Conservation (phyloP, 2,797 vertebrate species). For the Fistularia commersonii region DNA sequence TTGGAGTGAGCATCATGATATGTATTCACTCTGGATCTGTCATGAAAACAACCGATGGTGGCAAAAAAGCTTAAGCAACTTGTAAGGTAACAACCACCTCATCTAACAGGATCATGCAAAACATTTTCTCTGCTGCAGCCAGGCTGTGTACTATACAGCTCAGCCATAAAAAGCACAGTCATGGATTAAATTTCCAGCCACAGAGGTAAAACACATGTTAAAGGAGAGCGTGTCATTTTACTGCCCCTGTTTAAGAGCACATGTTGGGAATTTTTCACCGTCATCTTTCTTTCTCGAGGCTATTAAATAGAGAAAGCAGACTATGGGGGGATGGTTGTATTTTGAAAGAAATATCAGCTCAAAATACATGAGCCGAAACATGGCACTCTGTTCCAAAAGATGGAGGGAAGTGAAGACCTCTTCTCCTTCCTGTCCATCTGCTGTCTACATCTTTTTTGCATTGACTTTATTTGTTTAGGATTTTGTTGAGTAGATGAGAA, state of each 20-base stretch:
- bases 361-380: slow-evolving; percentile 31
- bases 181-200: slow-evolving; percentile 39
- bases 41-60: neutral
- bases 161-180: slow-evolving; percentile 38
- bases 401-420: neutral
- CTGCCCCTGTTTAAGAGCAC: slow-evolving; percentile 25
- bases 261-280: slow-evolving; percentile 22
- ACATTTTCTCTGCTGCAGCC: slow-evolving; percentile 1
- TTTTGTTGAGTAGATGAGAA: slow-evolving; percentile 56
- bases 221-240: slow-evolving; percentile 21
- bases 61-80: neutral
- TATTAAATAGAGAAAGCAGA: slow-evolving; percentile 3
- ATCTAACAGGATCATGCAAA: neutral
- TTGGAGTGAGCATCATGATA: neutral
- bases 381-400: slow-evolving; percentile 26
- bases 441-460: slow-evolving; percentile 17
- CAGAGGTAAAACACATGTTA: slow-evolving; percentile 42
- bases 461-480: slow-evolving; percentile 30
- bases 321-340: neutral
- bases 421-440: slow-evolving; percentile 7
- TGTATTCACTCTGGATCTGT: no score
- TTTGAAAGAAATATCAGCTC: slow-evolving; percentile 9
- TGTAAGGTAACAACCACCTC: neutral
- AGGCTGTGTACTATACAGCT: slow-evolving; percentile 13
- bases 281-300: slow-evolving; percentile 12